phyloP scores from a whole-genome alignment of 2,797 vertebrate species.

The Anguilla pacifica region DNA sequence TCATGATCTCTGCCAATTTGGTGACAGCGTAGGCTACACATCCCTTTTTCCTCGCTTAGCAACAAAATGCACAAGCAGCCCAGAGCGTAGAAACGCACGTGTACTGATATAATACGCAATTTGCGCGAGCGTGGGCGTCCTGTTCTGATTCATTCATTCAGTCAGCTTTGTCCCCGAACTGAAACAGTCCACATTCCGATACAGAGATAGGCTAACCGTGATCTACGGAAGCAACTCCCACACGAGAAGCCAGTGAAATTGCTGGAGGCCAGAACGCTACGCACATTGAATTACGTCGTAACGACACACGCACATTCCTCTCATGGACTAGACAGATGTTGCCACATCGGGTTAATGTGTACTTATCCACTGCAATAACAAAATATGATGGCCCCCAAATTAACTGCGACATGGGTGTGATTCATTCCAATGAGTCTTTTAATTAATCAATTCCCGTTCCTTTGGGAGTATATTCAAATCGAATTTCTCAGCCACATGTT shows the following conservation, averaged over 20 bases:
- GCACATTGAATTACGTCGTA: constrained; percentile 26
- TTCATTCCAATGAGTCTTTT: neutral
- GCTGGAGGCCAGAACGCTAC: neutral
- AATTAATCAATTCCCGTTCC: neutral
- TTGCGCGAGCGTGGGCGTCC: constrained; percentile 30
- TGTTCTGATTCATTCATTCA: constrained; percentile 50
- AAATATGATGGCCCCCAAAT: neutral
- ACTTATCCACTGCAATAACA: neutral
- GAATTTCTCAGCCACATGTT: neutral
- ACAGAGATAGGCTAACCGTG: constrained; percentile 25
- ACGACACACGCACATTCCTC: constrained; percentile 28
- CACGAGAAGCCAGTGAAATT: constrained; percentile 18
- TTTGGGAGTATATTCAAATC: neutral
- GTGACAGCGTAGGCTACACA: neutral
- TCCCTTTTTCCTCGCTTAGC: neutral
- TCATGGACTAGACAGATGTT: constrained; percentile 32
- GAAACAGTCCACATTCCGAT: constrained; percentile 35
- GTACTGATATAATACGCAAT: neutral
- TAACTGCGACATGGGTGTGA: neutral
- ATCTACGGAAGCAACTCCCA: neutral
- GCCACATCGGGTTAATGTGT: constrained; percentile 32
- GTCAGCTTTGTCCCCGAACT: constrained; percentile 26
- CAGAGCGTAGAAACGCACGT: constrained; percentile 14
- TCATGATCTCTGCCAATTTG: neutral
- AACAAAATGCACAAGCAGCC: neutral